A percentile compares a stretch with the other conserved stretches of the same genome.
These are phyloP conservation scores for Haliclystus octoradiatus DNA, from an alignment of 30 jellyfish, hydroid and myxozoan genomes.

Conservation along the genomic window DNA sequence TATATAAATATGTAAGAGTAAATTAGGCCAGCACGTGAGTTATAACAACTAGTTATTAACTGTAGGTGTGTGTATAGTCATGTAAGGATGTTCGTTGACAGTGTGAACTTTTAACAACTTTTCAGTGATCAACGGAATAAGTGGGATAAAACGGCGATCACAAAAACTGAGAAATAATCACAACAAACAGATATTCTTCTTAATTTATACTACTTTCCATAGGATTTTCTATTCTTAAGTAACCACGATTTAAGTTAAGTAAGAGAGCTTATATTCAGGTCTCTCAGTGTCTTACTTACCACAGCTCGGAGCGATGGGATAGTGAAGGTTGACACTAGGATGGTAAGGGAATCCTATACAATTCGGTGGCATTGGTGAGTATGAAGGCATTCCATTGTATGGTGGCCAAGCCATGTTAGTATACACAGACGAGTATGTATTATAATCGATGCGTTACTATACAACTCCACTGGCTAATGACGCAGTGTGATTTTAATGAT, in stretches of 20 bases:
- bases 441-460: not conserved
- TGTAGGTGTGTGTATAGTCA: no score
- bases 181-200: no score
- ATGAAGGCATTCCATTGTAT: conserved; percentile 84
- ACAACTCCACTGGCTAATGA: not conserved
- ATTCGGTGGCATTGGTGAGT: conserved; percentile 89
- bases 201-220: no score
- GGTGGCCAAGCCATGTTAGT: conserved; percentile 93
- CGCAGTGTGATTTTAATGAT: not conserved
- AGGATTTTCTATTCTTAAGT: not conserved
- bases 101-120: no score
- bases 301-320: conserved; percentile 95
- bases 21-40: no score
- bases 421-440: conserved; percentile 14
- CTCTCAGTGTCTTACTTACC: conserved; percentile 42
- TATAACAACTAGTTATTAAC: no score
- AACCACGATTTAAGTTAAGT: not conserved
- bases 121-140: no score
- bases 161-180: no score
- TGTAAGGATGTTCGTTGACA: no score
- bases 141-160: no score
- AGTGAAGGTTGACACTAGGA: conserved; percentile 94
- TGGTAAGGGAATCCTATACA: conserved; percentile 93
- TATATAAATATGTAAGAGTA: no score
- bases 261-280: not conserved